phyloP scores from a whole-genome alignment of 2,888 invertebrate genomes.

The Lasius fuliginosus region DNA sequence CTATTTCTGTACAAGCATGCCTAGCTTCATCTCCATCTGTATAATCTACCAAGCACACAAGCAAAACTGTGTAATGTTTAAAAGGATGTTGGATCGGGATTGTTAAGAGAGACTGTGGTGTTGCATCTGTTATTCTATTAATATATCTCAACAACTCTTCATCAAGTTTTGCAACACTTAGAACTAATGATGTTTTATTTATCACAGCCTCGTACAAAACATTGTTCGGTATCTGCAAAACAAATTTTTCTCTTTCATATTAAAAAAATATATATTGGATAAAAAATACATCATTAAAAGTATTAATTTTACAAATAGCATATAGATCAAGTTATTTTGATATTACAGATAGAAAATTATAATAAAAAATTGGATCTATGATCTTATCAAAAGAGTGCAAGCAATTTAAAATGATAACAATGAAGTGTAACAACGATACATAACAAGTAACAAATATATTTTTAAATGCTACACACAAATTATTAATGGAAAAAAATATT shows the following conservation, averaged over 20 bases:
- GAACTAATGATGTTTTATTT: conserved; percentile 70
- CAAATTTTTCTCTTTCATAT: background rate
- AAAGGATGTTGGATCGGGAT: conserved; percentile 82
- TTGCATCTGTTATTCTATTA: conserved; percentile 70
- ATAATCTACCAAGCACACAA: conserved; percentile 82
- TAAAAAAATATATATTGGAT: background rate
- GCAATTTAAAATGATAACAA: conserved; percentile 12
- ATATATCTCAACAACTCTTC: conserved; percentile 78
- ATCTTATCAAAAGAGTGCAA: background rate
- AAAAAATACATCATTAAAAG: background rate
- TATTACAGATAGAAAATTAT: background rate
- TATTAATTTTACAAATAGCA: background rate
- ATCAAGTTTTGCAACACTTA: conserved; percentile 74
- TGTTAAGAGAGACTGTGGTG: conserved; percentile 74
- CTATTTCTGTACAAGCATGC: conserved; percentile 76
- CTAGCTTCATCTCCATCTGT: conserved; percentile 72
- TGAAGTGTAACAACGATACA: background rate
- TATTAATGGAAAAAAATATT: background rate
- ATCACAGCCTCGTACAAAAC: conserved; percentile 73
- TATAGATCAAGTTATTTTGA: background rate
- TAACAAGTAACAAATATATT: background rate
- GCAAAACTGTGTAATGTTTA: conserved; percentile 78
- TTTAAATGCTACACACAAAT: background rate
- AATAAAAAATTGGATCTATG: background rate
- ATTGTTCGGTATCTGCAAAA: conserved; percentile 76